These are phyloP conservation scores for Amblyraja radiata DNA, from an alignment of 2,797 vertebrate genomes.

Conservation along the genomic window DNA sequence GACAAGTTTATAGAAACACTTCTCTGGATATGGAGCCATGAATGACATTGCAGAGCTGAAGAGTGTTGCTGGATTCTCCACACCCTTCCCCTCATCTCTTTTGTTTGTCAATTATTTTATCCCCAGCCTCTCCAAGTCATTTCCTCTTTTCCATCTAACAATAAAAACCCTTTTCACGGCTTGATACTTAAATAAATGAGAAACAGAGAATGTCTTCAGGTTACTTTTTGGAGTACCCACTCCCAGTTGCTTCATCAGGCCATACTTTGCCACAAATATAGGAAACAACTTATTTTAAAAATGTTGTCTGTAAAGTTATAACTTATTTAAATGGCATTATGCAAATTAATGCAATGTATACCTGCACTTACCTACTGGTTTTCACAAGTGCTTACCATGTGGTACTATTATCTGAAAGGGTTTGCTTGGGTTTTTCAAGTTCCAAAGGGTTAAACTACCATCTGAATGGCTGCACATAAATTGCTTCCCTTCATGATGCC, in stretches of 20 bases:
- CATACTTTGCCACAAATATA: neutral
- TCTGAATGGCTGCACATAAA: slow-evolving; percentile 99
- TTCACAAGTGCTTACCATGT: slow-evolving; percentile 71
- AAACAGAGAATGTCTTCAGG: neutral
- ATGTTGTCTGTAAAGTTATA: neutral
- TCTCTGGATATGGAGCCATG: neutral
- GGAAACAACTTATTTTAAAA: neutral
- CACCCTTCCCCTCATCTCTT: neutral
- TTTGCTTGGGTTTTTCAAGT: slow-evolving; percentile 82
- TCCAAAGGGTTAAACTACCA: slow-evolving; percentile 92
- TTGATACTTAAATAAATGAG: neutral
- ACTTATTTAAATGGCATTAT: neutral
- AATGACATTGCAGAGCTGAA: neutral
- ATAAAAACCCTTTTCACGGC: neutral
- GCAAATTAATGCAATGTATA: neutral
- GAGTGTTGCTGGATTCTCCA: neutral
- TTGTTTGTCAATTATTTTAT: neutral
- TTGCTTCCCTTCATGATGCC: slow-evolving; percentile 96
- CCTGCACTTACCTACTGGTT: neutral
- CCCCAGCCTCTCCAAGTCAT: neutral
- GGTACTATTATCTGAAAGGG: slow-evolving; percentile 93
- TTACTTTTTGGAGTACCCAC: neutral
- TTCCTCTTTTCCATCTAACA: neutral
- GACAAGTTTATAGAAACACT: neutral
- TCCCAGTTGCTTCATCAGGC: neutral